Evolutionary conservation across 1,140 invertebrate genomes (phyloP), one percentile per base, ranked within the genome.

Genomic region (Plectrocnemia conspersa): DNA sequence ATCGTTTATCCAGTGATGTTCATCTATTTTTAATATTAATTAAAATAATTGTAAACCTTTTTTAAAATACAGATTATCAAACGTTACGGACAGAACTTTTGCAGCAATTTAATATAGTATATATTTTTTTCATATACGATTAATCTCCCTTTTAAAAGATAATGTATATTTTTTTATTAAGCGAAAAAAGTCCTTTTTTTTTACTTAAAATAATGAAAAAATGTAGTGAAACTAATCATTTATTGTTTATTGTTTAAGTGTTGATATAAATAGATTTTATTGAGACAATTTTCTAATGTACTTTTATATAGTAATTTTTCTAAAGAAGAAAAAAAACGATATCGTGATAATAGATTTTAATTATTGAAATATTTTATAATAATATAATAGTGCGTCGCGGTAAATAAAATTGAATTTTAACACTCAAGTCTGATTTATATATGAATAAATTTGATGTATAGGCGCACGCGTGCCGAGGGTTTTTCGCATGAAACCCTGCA

Each of bases 291-390:
- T 61, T 61, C 59, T 61, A 61, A 58, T 52, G 58, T 61, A 61
- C 52, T 60, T 61, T 60, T 61, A 61, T 50, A 57, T 57, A 61
- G 59, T 61, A 48, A 61, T 58, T 61, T 61, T 61, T 61, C 55
- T 58, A 58, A 61, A 61, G 35, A 52, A 38, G 36, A 46, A 29
- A 19, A 46, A 46, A 61, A 61, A 52, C 58, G 48, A 52, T 58
- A 61, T 61, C 59, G 59, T 61, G 59, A 61, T 61, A 61, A 61
- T 61, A 61, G 59, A 58, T 61, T 61, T 61, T 61, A 61, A 61
- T 61, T 61, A 60, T 56, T 61, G 53, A 56, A 61, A 61, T 61
- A 61, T 61, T 61, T 44, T 61, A 58, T 58, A 52, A 33, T 60
- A 61, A 61, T 54, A 57, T 58, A 58, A 61, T 61, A 61, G 59